Percentiles rank a stretch among this genome's conserved stretches.
Conservation (phyloP, 2,797 vertebrate species). For the Phaenicophaeus curvirostris region DNA sequence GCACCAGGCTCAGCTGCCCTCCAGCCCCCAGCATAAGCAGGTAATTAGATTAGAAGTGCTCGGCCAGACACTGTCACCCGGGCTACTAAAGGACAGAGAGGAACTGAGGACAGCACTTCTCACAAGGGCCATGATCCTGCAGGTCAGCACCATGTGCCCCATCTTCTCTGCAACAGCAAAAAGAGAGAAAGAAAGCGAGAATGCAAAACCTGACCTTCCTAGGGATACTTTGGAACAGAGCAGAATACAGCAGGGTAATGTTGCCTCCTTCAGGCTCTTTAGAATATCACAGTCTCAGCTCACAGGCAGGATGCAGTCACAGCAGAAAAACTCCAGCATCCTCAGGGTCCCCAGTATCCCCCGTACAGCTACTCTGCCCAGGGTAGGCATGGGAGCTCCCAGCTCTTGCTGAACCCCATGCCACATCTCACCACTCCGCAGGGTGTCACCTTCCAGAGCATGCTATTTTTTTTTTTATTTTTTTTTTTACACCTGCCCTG, state of each 20-base stretch:
- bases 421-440: background rate
- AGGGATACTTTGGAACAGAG: background rate
- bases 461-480: background rate
- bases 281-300: background rate
- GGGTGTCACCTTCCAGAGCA: background rate
- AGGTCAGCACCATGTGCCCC: rapidly evolving
- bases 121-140: background rate
- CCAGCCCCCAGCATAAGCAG: constrained; percentile 1
- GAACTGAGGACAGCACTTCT: background rate
- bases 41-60: constrained; percentile 40
- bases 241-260: background rate
- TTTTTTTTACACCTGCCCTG: no score
- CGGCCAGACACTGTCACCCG: background rate
- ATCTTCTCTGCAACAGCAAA: background rate
- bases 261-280: constrained; percentile 44
- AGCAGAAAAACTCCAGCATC: rapidly evolving
- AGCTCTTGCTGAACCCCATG: background rate
- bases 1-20: background rate
- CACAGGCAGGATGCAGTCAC: background rate
- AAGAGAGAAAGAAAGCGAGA: background rate
- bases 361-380: no score
- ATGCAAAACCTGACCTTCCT: background rate
- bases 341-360: background rate
- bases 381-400: no score
- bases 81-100: background rate